phyloP scores from a whole-genome alignment of 2,113 vertebrate species.

The Passer montanus region DNA sequence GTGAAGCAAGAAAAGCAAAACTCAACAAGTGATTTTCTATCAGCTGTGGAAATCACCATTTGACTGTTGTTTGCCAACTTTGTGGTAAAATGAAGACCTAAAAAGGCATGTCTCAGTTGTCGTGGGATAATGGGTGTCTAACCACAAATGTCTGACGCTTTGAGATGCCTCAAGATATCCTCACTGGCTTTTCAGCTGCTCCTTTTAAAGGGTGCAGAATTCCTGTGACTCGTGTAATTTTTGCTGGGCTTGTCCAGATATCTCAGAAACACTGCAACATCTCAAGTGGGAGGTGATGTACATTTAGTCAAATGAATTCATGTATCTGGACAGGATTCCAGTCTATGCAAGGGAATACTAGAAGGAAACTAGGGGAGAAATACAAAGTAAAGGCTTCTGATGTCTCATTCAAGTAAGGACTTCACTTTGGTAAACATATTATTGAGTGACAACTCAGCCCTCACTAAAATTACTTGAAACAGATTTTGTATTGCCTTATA shows the following conservation, averaged over 20 bases:
- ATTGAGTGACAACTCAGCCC: not conserved
- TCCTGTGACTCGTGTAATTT: not conserved
- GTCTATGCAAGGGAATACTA: not conserved
- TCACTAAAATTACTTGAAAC: not conserved
- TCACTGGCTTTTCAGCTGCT: not conserved
- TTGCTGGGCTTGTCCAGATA: not conserved
- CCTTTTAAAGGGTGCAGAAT: not conserved
- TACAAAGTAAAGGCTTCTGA: not conserved
- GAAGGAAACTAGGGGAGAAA: not conserved
- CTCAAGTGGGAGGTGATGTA: not conserved
- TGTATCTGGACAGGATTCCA: not conserved
- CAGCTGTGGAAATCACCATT: not conserved
- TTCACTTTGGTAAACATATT: not conserved
- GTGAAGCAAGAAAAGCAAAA: not conserved
- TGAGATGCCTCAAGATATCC: not conserved
- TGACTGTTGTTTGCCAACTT: not conserved
- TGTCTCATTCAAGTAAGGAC: not conserved
- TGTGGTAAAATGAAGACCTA: not conserved
- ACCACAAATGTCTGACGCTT: not conserved
- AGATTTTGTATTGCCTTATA: not conserved
- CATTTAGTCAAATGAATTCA: not conserved
- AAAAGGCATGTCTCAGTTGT: not conserved
- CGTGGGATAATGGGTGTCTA: not conserved
- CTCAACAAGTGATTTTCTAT: not conserved
- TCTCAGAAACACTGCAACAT: not conserved